Evolutionary conservation across 2,888 invertebrate species (phyloP).

Genomic region (Uloborus plumipes): DNA sequence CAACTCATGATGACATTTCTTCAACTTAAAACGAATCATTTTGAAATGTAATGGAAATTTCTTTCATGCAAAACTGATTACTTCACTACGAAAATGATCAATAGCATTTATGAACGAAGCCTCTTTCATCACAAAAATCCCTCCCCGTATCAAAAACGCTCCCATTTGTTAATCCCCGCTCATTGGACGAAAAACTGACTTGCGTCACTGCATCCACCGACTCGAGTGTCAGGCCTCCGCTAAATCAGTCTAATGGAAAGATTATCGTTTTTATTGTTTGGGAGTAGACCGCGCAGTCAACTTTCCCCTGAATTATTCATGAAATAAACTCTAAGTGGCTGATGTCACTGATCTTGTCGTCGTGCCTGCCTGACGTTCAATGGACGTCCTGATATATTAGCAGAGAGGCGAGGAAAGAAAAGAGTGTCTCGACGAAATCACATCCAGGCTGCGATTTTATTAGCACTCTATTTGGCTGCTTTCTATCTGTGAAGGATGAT

Average conservation of each 20-base stretch:
- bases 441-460: constrained; percentile 8
- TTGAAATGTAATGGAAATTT: too few species aligned
- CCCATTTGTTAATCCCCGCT: too few species aligned
- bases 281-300: constrained; percentile 38
- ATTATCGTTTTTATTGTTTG: constrained; percentile 65
- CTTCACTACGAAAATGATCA: too few species aligned
- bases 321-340: constrained; percentile 64
- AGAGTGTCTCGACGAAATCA: constrained; percentile 2
- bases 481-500: constrained; percentile 1
- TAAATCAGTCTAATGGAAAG: constrained; percentile 63
- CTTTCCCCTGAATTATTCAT: constrained; percentile 54
- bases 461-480: background rate
- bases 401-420: background rate
- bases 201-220: too few species aligned
- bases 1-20: too few species aligned
- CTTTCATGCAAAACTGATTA: too few species aligned
- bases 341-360: constrained; percentile 62
- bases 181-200: too few species aligned
- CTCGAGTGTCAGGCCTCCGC: constrained; percentile 21
- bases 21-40: too few species aligned
- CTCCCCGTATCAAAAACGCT: too few species aligned
- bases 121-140: too few species aligned
- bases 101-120: too few species aligned
- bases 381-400: background rate
- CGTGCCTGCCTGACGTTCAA: background rate